phyloP scores from a whole-genome alignment of 1,140 invertebrate species.

The Zaprionus lachaisei region DNA sequence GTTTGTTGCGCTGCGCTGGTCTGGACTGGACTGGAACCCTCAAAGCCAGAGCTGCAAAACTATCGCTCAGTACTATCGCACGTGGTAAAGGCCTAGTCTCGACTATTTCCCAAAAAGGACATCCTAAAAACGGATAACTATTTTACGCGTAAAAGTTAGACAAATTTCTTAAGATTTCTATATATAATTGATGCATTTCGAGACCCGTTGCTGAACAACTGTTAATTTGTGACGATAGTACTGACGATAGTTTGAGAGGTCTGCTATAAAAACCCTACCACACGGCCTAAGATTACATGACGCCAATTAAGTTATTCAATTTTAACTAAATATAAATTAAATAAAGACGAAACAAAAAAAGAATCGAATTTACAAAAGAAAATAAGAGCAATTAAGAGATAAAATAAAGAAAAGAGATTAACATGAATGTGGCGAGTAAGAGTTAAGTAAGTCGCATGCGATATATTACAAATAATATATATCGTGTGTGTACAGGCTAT shows the following conservation, averaged over 20 bases:
- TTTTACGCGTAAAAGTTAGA: neutral
- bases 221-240: neutral
- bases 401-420: conserved; percentile 4
- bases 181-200: conserved; percentile 1
- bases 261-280: conserved; percentile 41
- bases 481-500: conserved; percentile 29
- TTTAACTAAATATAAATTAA: conserved; percentile 44
- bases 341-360: neutral
- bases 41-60: neutral
- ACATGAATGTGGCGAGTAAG: conserved; percentile 28
- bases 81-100: neutral
- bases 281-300: conserved; percentile 42
- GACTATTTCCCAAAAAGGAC: neutral
- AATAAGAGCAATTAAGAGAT: neutral
- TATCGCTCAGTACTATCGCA: conserved; percentile 1
- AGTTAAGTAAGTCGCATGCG: conserved; percentile 42
- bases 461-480: conserved; percentile 32
- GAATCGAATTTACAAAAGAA: conserved; percentile 17
- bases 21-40: conserved; percentile 43
- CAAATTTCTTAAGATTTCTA: conserved; percentile 4
- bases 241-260: neutral
- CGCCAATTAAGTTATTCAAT: conserved; percentile 30
- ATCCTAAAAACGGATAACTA: conserved; percentile 1
- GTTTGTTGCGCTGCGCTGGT: conserved; percentile 34
- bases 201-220: neutral